Base-by-base conservation (phyloP, 2,113 vertebrate genomes). In the Pygoscelis antarcticus region DNA sequence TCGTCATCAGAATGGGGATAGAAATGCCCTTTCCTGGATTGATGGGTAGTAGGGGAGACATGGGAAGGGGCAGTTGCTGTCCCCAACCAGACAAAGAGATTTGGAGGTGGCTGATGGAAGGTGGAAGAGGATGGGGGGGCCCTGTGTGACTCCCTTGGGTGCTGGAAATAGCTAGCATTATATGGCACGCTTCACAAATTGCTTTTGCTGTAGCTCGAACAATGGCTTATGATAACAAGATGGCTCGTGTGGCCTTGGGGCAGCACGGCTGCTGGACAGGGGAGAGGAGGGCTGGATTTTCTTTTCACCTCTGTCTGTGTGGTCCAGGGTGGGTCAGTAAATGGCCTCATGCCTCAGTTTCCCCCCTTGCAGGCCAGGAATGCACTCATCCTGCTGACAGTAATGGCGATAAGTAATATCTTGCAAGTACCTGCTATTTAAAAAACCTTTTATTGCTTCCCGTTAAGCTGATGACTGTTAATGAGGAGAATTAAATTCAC, bases 381-480 rank as follows among this genome's bases (percentile, higher is more conserved):
- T 70, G 62, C 46, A 10, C 70, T 91, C 83, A 69, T 74, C 61
- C 54, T 55, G 70, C 91, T 85, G 89, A 91, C 65, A 82, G 65
- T 9, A n/a, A 36, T 0, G 0, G 62, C 2, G 34, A 94, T 92
- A 94, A 93, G 96, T 94, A 87, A 71, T 78, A 83, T 84, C 83
- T 89, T 57, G 40, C 69, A 60, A 75, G 69, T 57, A 84, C 80
- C 38, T 10, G 8, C 58, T 87, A 84, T 77, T 93, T 54, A 26
- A 93, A 95, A 71, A 74, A 52, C 89, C 68, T 95, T 97, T 87
- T 94, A 89, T 92, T 82, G 93, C 95, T 96, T 97, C 89, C 97
- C 29, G 1, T 96, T 91, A 91, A 94, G 94, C 87, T 84, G 91
- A 76, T 91, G 94, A 92, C 93, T 94, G 87, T 46, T 96, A 97